These are phyloP conservation scores for Cybosia mesomella DNA, from an alignment of 2,888 invertebrate genomes.

Conservation along the genomic window DNA sequence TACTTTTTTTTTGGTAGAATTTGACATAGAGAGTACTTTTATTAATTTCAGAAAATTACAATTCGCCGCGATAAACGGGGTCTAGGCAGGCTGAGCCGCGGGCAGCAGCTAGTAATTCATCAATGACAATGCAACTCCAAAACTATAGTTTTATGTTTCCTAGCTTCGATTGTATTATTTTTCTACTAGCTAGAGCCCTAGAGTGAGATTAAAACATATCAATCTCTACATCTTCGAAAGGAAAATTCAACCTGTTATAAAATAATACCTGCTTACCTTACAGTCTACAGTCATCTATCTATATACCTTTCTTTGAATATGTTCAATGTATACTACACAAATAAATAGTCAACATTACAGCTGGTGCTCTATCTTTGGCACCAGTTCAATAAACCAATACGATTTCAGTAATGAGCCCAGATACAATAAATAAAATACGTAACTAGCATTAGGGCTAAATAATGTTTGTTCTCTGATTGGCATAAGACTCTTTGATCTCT, in stretches of 20 bases:
- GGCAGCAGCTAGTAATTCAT: too few relatives aligned
- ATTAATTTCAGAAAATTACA: too few relatives aligned
- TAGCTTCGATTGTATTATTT: too few relatives aligned
- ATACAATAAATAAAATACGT: slow-evolving; percentile 39
- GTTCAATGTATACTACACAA: slow-evolving; percentile 40
- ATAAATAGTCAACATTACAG: slow-evolving; percentile 50
- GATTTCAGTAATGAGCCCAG: slow-evolving; percentile 50
- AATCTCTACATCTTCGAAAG: not conserved
- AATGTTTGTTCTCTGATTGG: not conserved
- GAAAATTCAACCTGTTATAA: not conserved
- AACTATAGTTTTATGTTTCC: too few relatives aligned
- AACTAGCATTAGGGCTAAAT: slow-evolving; percentile 13
- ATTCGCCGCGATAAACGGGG: too few relatives aligned
- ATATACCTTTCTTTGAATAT: slow-evolving; percentile 30
- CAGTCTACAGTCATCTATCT: not conserved
- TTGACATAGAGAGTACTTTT: too few relatives aligned
- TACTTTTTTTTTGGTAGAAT: too few relatives aligned
- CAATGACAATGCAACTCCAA: too few relatives aligned
- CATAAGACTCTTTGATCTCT: not conserved
- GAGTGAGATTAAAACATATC: too few relatives aligned
- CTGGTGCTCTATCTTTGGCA: slow-evolving; percentile 59
- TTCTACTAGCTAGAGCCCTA: not conserved
- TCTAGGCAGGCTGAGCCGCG: too few relatives aligned
- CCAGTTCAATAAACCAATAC: slow-evolving; percentile 55
- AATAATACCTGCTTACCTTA: not conserved